Conservation (phyloP, 1,140 invertebrate species). For the Bombus superbus region DNA sequence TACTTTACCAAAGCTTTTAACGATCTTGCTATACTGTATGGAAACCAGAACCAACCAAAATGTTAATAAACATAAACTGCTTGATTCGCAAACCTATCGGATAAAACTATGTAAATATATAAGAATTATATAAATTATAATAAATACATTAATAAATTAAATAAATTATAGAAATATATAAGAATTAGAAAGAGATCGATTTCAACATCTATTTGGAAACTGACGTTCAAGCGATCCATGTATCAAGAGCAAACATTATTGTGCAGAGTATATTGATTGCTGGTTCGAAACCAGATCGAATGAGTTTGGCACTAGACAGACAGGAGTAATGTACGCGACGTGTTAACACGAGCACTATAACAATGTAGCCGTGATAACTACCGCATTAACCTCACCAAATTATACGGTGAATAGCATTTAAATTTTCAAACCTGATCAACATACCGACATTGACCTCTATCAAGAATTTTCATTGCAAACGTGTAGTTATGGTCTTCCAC, state of each 20-base stretch:
- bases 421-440: background rate
- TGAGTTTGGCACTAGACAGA: background rate
- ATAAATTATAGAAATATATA: too few relatives aligned
- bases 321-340: slow-evolving; percentile 8
- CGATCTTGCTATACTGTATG: too few relatives aligned
- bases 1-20: too few relatives aligned
- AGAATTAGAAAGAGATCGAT: too few relatives aligned
- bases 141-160: too few relatives aligned
- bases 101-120: too few relatives aligned
- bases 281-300: background rate
- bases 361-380: background rate
- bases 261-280: background rate
- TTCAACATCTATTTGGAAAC: too few relatives aligned
- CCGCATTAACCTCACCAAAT: background rate
- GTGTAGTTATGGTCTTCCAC: background rate
- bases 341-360: slow-evolving; percentile 15
- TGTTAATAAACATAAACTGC: too few relatives aligned
- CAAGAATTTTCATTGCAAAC: background rate
- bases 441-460: background rate
- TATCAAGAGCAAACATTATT: slow-evolving; percentile 14
- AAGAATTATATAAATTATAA: too few relatives aligned
- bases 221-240: background rate
- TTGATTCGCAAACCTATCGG: too few relatives aligned
- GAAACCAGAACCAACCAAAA: too few relatives aligned
- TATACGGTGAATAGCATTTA: background rate